Conservation (phyloP, 2,888 invertebrate genomes). For the Therioaphis trifolii region DNA sequence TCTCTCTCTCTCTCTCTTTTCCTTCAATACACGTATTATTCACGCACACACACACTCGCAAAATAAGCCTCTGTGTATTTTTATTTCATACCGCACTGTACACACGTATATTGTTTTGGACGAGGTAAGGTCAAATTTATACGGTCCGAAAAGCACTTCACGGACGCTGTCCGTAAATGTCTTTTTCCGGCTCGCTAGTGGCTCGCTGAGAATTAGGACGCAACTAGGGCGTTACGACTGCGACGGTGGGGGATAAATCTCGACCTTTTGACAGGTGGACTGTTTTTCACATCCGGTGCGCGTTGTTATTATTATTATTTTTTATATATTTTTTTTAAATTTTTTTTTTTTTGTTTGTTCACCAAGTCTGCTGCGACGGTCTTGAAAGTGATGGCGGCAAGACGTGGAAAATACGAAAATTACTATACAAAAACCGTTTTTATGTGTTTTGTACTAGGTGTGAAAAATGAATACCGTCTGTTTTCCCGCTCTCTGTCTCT, state of each 20-base stretch:
- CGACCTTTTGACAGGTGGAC: conserved; percentile 51
- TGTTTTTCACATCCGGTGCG: conserved; percentile 47
- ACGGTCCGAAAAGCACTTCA: conserved; percentile 39
- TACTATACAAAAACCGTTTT: conserved; percentile 15
- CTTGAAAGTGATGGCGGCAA: not conserved
- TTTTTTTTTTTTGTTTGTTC: not conserved
- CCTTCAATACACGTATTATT: too few species aligned
- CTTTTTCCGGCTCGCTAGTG: conserved; percentile 7
- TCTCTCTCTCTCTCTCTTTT: too few species aligned
- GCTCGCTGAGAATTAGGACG: not conserved
- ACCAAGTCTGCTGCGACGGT: conserved; percentile 8
- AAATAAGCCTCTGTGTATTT: not conserved
- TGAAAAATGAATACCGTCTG: conserved; percentile 19
- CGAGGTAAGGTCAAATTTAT: conserved; percentile 31
- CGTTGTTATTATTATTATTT: not conserved
- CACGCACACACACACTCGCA: not conserved
- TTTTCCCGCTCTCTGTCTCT: not conserved
- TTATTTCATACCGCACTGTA: not conserved
- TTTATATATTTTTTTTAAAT: not conserved
- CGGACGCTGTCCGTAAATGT: not conserved
- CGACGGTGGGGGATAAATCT: not conserved
- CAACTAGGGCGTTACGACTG: not conserved
- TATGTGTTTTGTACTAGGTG: not conserved
- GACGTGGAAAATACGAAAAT: conserved; percentile 38
- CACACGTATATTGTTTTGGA: not conserved